Percentiles rank a stretch among this genome's conserved stretches.
Conservation (phyloP, 2,888 invertebrate species). For the Luffia ferchaultella region DNA sequence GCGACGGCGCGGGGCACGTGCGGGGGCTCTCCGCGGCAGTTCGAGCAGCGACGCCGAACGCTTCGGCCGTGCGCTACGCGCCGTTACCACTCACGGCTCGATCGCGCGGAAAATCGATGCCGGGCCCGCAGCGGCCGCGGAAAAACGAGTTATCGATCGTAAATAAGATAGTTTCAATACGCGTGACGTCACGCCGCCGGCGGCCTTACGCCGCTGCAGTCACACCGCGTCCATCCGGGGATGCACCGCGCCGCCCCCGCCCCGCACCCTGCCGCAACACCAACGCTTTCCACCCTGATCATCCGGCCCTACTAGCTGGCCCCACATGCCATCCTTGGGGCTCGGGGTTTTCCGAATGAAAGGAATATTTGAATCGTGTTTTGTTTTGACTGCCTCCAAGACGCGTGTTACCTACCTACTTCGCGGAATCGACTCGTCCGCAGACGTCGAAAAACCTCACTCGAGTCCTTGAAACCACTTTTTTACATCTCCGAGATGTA, state of each 20-base stretch:
- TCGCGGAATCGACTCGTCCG: background rate
- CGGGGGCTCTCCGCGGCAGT: conserved; percentile 51
- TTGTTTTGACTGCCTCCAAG: background rate
- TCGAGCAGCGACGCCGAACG: conserved; percentile 55
- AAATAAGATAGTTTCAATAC: conserved; percentile 35
- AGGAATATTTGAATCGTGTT: background rate
- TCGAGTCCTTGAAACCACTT: background rate
- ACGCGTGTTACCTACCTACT: background rate
- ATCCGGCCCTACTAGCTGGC: too few species aligned
- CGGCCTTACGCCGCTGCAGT: conserved; percentile 22
- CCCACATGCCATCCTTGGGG: background rate
- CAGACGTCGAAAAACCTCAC: background rate
- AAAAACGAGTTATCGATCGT: conserved; percentile 35
- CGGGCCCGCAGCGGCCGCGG: conserved; percentile 54
- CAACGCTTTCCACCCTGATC: too few species aligned
- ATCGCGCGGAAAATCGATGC: conserved; percentile 53
- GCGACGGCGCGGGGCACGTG: conserved; percentile 41
- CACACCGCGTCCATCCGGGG: background rate
- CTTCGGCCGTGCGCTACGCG: conserved; percentile 46
- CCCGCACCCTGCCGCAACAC: too few species aligned
- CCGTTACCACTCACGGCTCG: conserved; percentile 39
- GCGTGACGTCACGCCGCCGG: conserved; percentile 33
- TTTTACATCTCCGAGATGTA: background rate
- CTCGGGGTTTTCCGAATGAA: background rate
- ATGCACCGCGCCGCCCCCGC: background rate